Base-by-base conservation (phyloP, 2,797 vertebrate genomes). In the Poeciliopsis infans region DNA sequence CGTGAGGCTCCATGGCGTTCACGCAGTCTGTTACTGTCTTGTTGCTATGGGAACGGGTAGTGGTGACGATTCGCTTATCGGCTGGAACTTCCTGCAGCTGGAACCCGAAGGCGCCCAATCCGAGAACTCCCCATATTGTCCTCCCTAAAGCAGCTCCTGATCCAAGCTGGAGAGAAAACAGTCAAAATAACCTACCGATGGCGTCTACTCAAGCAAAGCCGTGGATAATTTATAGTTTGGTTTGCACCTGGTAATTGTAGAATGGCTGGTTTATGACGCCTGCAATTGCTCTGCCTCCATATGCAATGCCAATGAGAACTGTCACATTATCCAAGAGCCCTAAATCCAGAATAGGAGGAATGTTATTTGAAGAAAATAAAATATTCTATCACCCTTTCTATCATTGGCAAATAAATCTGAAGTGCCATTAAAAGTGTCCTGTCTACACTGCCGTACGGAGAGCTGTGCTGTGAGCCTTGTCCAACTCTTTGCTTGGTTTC, bases 241-340 rank as follows among this genome's bases (percentile, higher is more conserved):
- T 59, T 43, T 25, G 59, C 95, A 99, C 98, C 97, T 99, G 95
- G 78, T 99, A 99, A 94, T 99, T 99, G 94, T 97, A 98, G 92
- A 98, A 99, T 0, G 98, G 98, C 90, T 99, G 98, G 90, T 99
- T 99, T 90, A 99, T 98, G 90, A 99, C 95, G 59, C 98, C 98
- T 83, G 97, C 98, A 45, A 99, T 99, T 49, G 98, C 97, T 94
- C 94, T 97, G 84, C 98, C 98, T 93, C 93, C 89, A 77, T 99
- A 97, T 28, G 98, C 97, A 80, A 99, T 97, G 79, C 98, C 98
- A 86, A 99, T 99, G 18, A 99, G 97, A 83, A 99, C 97, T 0
- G 98, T 99, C 80, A 99, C 98, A 0, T 99, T 98, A 90, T 99
- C 97, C 88, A 99, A 95, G 79, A 99, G 97, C 87, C 98, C 98